Base-by-base conservation (phyloP, 2,888 invertebrate species). In the Sesia bembeciformis region DNA sequence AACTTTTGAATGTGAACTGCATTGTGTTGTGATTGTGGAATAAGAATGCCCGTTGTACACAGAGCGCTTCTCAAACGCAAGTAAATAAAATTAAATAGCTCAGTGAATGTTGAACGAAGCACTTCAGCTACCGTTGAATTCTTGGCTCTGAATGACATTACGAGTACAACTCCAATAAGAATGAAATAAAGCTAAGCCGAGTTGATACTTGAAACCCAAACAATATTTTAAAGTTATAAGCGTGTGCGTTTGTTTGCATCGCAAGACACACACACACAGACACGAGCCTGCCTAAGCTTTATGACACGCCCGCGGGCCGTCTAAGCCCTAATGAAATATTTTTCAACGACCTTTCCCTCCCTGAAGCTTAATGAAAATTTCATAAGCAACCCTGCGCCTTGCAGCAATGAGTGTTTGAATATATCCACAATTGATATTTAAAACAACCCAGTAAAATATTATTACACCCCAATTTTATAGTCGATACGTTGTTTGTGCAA, bases 11-110 rank as follows among this genome's bases (percentile, higher is more conserved):
- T 46, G 46, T 54, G 54, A 61, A 60, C 57, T 57, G 54, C 63
- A 62, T 67, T 65, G 66, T 63, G 62, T 62, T 62, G 58, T 63
- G 54, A 53, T 56, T 62, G 56, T 53, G 52, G 54, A 54, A 54
- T 49, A 52, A 56, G 57, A 46, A 57, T 46, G 46, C 8, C 46
- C 7, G 46, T 46, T 46, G 46, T 46, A 23, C 46, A n/a, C 23
- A 46, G 7, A 46, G 46, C 4, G 46, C 46, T 46, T 46, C 23
- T 46, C 46, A 8, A 46, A 46, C 23, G 23, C 46, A 46, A 23
- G n/a, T 8, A 43, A 43, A 43, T 43, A 46, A 8, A 8, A 46
- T 23, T 46, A 46, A 46, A 46, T 8, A 46, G 46, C 46, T n/a
- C 8, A 46, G 8, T 46, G 46, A n/a, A 46, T 23, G 23, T 46